Evolutionary conservation across 1,140 invertebrate species (phyloP).

Genomic region (Acyrthosiphon pisum): DNA sequence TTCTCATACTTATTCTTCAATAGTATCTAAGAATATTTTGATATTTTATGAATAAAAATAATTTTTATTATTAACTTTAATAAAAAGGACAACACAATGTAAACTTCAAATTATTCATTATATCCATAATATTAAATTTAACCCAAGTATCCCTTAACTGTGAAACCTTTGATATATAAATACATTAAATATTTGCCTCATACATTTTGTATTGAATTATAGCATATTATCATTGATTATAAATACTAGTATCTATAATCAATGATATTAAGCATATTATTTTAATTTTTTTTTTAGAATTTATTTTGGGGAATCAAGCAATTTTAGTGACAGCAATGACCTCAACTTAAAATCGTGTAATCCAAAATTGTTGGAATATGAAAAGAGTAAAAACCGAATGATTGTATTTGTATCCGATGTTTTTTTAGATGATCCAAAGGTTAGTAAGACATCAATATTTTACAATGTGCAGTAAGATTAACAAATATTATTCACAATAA

Average conservation of each 20-base stretch:
- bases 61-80: neutral
- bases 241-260: too few relatives aligned
- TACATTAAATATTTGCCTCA: neutral
- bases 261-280: neutral
- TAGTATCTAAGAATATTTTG: too few relatives aligned
- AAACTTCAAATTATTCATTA: neutral
- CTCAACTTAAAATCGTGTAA: constrained; percentile 65
- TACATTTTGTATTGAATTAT: neutral
- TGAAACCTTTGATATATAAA: neutral
- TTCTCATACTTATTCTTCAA: too few relatives aligned
- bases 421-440: constrained; percentile 78
- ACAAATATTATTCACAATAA: neutral
- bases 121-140: neutral
- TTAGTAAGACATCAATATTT: neutral
- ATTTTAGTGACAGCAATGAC: constrained; percentile 84
- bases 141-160: neutral
- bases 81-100: neutral
- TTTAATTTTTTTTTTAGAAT: constrained; percentile 64
- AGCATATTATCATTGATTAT: neutral
- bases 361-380: constrained; percentile 27
- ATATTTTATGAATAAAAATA: too few relatives aligned
- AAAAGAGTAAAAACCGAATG: constrained; percentile 64
- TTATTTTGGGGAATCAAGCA: constrained; percentile 75
- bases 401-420: constrained; percentile 94
- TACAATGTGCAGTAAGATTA: neutral